Evolutionary conservation across 1,140 invertebrate species (phyloP).

Genomic region (Zaprionus lachaisei): DNA sequence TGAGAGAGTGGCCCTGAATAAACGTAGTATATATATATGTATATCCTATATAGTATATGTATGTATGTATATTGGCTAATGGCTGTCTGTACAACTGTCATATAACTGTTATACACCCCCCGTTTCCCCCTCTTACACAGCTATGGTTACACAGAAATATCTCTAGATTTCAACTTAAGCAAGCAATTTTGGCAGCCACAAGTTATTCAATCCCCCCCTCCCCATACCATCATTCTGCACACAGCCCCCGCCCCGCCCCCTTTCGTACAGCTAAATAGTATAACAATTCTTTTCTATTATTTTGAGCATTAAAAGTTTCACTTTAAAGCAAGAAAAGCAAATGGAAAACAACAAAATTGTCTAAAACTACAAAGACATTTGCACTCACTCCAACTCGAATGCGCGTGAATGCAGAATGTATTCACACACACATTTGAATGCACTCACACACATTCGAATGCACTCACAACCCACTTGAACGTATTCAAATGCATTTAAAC

Average conservation of each 20-base stretch:
- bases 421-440: too few species aligned
- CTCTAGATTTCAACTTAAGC: slow-evolving; percentile 29
- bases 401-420: too few species aligned
- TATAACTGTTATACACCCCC: slow-evolving; percentile 29
- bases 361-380: slow-evolving; percentile 28
- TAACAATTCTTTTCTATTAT: slow-evolving; percentile 56
- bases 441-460: too few species aligned
- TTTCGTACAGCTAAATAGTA: slow-evolving; percentile 14
- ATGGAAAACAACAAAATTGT: slow-evolving; percentile 46
- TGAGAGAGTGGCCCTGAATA: slow-evolving; percentile 34
- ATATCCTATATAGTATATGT: slow-evolving; percentile 3
- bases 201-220: background rate
- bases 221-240: too few species aligned
- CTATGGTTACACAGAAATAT: background rate
- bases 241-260: background rate
- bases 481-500: too few species aligned
- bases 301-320: slow-evolving; percentile 80
- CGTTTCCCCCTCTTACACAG: slow-evolving; percentile 24
- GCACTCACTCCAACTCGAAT: too few species aligned
- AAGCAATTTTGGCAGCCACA: slow-evolving; percentile 54
- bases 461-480: too few species aligned
- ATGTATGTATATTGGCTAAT: slow-evolving; percentile 46
- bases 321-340: slow-evolving; percentile 58
- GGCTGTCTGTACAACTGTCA: slow-evolving; percentile 23
- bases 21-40: slow-evolving; percentile 17